Evolutionary conservation across 2,113 vertebrate species (phyloP).

Genomic region (Formicarius rufipectus): DNA sequence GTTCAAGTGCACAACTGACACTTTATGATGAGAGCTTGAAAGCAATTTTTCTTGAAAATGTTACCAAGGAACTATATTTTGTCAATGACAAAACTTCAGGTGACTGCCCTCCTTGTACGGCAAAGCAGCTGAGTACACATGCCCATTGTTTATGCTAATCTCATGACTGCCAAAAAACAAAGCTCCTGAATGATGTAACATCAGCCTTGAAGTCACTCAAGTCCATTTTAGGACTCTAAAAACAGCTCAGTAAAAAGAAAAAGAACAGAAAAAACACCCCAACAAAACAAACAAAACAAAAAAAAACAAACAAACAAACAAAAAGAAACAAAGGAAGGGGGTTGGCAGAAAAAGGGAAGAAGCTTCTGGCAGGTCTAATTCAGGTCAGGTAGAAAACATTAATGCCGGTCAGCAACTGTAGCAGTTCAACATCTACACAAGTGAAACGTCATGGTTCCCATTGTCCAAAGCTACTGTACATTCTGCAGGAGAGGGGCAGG

Average conservation of each 20-base stretch:
- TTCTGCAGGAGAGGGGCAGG: not conserved
- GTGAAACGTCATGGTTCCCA: not conserved
- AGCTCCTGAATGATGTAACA: not conserved
- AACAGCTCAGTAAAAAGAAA: not conserved
- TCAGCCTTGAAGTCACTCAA: not conserved
- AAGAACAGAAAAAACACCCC: too few species aligned
- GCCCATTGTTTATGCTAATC: not conserved
- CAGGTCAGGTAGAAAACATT: not conserved
- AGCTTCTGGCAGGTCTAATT: not conserved
- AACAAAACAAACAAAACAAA: too few species aligned
- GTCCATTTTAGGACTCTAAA: conserved; percentile 9
- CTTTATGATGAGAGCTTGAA: not conserved
- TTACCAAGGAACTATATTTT: not conserved
- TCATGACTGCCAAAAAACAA: not conserved
- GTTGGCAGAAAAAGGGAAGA: fast-evolving
- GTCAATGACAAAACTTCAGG: not conserved
- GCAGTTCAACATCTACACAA: not conserved
- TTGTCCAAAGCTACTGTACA: not conserved
- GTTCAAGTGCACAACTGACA: not conserved
- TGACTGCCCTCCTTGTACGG: not conserved
- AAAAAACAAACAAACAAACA: too few species aligned
- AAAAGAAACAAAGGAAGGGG: too few species aligned
- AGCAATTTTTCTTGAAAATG: not conserved
- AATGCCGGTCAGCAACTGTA: not conserved
- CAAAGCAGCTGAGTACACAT: not conserved